Conservation (phyloP, 2,113 vertebrate species). For the Melanocharis versteri region DNA sequence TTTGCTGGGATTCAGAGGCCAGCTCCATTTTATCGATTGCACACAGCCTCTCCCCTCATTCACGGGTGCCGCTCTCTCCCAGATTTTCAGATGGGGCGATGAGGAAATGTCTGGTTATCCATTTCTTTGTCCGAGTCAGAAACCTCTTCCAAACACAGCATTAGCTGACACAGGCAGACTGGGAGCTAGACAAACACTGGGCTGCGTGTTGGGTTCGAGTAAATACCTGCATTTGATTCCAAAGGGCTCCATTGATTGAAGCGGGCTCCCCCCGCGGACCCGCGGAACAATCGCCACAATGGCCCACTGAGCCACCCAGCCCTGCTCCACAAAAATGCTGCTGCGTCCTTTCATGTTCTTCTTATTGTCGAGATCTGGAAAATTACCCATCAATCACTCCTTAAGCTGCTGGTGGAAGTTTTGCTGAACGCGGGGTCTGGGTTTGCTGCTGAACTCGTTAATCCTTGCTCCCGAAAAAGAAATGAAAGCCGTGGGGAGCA, state of each 20-base stretch:
- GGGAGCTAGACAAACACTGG: slow-evolving; percentile 73
- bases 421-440: slow-evolving; percentile 45
- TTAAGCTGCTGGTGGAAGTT: slow-evolving; percentile 68
- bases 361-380: slow-evolving; percentile 65
- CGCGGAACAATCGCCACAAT: slow-evolving; percentile 55
- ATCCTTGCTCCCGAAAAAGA: slow-evolving; percentile 27
- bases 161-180: slow-evolving; percentile 75
- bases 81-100: slow-evolving; percentile 40
- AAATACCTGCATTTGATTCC: slow-evolving; percentile 71
- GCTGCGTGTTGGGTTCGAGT: slow-evolving; percentile 68
- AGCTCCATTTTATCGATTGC: not conserved
- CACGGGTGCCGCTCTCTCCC: not conserved
- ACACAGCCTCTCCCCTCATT: not conserved
- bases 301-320: slow-evolving; percentile 50
- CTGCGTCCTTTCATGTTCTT: slow-evolving; percentile 49
- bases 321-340: slow-evolving; percentile 45
- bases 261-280: slow-evolving; percentile 32
- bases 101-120: slow-evolving; percentile 69
- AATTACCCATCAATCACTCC: slow-evolving; percentile 68
- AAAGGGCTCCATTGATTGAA: slow-evolving; percentile 70
- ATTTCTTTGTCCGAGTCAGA: slow-evolving; percentile 71
- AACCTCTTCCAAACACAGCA: slow-evolving; percentile 73
- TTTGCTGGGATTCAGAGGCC: not conserved
- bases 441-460: slow-evolving; percentile 38
- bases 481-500: slow-evolving; percentile 32